Evolutionary conservation across 2,797 vertebrate species (phyloP), one percentile per base, ranked within the genome.

Genomic region (Labroides dimidiatus): DNA sequence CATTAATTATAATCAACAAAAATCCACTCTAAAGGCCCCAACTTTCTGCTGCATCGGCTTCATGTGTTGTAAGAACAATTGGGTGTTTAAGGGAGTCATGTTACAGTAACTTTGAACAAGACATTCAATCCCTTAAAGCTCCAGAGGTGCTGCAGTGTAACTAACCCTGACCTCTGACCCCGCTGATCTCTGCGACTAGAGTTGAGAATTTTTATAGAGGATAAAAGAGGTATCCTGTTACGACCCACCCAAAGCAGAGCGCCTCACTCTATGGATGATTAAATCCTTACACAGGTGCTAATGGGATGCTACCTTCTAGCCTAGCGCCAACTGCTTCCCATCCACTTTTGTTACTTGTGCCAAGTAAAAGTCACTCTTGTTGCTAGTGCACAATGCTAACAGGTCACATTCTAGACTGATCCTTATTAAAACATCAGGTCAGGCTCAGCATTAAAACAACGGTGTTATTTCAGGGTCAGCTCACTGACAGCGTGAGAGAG

Each of bases 301-400:
- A 89, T 86, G 63, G 75, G 84, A 89, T 80, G 86, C 77, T 85
- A 80, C 76, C 67, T 86, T 59, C 58, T 61, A 69, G 73, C 67
- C 80, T 66, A 75, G 69, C 42, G 47, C 64, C 78, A 85, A 77
- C 71, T 78, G 70, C 74, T 77, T 81, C 61, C 62, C 64, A 75
- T 87, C 72, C 65, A 62, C 75, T 70, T 78, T 76, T 42, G n/a
- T 24, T 17, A 47, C 44, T 42, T 39, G 68, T 87, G 89, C 90
- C 89, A 90, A 90, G 78, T 75, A 81, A 83, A 85, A 88, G 77
- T 85, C 77, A 80, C 55, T 83, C 66, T 69, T 68, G 62, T 81
- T 42, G 78, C 74, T 87, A 88, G 77, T 60, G 64, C 81, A 37
- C 75, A 20, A 30, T 49, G 71, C 76, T 84, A 89, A 87, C 69